These are phyloP conservation scores for Leucophenga maculata DNA, from an alignment of 2,888 invertebrate genomes.

Conservation along the genomic window DNA sequence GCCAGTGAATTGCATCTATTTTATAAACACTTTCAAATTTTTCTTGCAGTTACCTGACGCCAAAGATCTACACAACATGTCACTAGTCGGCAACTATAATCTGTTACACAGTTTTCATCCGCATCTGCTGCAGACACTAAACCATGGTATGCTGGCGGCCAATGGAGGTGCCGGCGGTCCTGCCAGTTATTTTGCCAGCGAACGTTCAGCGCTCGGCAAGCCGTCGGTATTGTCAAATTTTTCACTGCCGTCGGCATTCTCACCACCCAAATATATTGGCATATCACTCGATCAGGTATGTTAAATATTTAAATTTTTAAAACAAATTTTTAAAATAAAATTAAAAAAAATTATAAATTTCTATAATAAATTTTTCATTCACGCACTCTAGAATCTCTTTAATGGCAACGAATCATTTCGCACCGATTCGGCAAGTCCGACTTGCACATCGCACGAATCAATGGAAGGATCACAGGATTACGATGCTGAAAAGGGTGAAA, in stretches of 20 bases:
- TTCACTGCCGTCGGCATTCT: conserved; percentile 81
- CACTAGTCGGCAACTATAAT: conserved; percentile 79
- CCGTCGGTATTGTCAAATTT: conserved; percentile 77
- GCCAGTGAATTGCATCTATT: no score
- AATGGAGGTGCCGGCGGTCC: conserved; percentile 66
- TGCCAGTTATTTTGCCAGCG: conserved; percentile 69
- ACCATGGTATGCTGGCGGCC: conserved; percentile 75
- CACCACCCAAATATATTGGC: conserved; percentile 79
- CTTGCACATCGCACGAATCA: conserved; percentile 77
- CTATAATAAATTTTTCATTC: conserved; percentile 21
- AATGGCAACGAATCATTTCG: conserved; percentile 73
- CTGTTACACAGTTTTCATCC: conserved; percentile 82
- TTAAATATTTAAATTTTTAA: conserved; percentile 21
- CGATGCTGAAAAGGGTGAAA: conserved; percentile 75
- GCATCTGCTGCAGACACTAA: conserved; percentile 81
- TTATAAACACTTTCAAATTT: not conserved
- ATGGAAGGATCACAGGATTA: conserved; percentile 76
- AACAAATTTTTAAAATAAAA: not conserved
- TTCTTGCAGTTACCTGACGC: conserved; percentile 73
- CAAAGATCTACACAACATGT: conserved; percentile 78
- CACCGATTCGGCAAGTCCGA: conserved; percentile 77
- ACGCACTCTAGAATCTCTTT: conserved; percentile 66
- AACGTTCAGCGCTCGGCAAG: conserved; percentile 74
- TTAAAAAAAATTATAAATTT: not conserved
- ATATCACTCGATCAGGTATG: conserved; percentile 72